phyloP scores from a whole-genome alignment of 2,113 vertebrate genomes.

The Zeus faber region DNA sequence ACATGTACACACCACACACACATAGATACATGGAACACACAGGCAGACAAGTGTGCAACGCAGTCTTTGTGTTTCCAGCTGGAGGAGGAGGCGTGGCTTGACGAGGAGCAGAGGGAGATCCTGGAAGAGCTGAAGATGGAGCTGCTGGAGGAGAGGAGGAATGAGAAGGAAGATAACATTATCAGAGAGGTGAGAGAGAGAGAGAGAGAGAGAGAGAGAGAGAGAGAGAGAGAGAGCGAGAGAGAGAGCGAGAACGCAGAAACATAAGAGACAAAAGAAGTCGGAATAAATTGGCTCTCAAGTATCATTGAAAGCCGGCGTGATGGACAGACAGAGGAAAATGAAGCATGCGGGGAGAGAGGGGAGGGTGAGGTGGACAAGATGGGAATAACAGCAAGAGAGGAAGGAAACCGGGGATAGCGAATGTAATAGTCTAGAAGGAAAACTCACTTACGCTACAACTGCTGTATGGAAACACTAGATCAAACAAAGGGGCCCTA shows the following conservation, averaged over 20 bases:
- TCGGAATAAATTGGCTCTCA: neutral
- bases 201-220: neutral
- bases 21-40: neutral
- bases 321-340: neutral
- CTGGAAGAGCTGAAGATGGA: constrained; percentile 92
- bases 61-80: constrained; percentile 72
- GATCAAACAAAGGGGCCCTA: no score
- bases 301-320: neutral
- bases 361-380: neutral
- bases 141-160: constrained; percentile 72
- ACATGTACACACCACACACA: neutral
- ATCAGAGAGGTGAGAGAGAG: neutral
- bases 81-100: constrained; percentile 92
- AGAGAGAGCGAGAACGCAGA: neutral
- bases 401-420: neutral
- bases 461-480: no score
- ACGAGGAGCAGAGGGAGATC: constrained; percentile 91
- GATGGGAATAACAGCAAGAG: neutral
- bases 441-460: no score
- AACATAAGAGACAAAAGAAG: no score
- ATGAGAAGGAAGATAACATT: neutral
- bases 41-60: no score
- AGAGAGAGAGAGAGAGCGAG: neutral
- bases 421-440: neutral
- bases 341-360: no score